Percentiles rank a stretch among this genome's conserved stretches.
These are phyloP conservation scores for Rhizomys pruinosus DNA, from an alignment of 2,113 vertebrate species.

Conservation along the genomic window DNA sequence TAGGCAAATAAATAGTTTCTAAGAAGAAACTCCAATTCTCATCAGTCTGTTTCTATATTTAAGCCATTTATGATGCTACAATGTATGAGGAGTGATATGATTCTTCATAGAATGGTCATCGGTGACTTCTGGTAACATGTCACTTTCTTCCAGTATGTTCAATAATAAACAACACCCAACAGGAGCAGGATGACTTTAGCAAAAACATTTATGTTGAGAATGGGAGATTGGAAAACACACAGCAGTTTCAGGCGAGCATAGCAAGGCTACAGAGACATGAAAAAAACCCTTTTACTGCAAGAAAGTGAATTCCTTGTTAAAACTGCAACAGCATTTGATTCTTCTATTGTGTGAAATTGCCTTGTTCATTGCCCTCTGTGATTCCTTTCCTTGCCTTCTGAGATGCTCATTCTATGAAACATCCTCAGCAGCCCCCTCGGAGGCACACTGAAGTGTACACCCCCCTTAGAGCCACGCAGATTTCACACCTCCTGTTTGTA, in stretches of 20 bases:
- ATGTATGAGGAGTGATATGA: not conserved
- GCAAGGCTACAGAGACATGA: not conserved
- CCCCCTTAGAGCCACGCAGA: not conserved
- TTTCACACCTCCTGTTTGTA: not conserved
- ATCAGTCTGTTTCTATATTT: not conserved
- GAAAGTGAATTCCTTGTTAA: not conserved
- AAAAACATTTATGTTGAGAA: not conserved
- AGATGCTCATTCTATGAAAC: not conserved
- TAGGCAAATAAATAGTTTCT: not conserved
- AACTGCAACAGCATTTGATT: not conserved
- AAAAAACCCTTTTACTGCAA: not conserved
- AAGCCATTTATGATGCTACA: not conserved
- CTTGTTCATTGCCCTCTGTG: not conserved
- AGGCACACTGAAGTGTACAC: not conserved
- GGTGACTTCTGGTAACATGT: not conserved
- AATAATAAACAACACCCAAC: not conserved
- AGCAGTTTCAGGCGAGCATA: not conserved
- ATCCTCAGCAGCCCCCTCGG: not conserved
- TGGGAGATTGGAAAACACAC: not conserved
- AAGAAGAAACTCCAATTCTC: not conserved
- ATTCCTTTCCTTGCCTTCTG: not conserved
- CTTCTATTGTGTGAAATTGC: too few relatives aligned
- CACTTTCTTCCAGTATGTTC: not conserved
- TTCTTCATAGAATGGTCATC: not conserved
- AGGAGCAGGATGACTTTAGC: not conserved